Conservation (phyloP, 2,113 vertebrate species). For the Pedionomus torquatus region DNA sequence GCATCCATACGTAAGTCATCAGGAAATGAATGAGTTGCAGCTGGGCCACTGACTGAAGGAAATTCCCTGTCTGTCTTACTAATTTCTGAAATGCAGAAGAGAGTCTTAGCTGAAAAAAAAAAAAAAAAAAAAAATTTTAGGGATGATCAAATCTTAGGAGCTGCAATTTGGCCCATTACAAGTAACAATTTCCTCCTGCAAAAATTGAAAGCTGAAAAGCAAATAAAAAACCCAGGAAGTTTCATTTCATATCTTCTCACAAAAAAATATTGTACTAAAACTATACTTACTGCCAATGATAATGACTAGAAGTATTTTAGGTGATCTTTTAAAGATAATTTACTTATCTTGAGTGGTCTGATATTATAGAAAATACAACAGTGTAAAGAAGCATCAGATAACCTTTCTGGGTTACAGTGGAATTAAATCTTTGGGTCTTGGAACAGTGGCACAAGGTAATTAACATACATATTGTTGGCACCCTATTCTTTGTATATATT, state of each 20-base stretch:
- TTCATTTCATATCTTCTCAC: neutral
- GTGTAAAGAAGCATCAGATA: slow-evolving; percentile 1
- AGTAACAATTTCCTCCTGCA: neutral
- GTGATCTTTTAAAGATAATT: slow-evolving; percentile 2
- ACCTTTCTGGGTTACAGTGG: neutral
- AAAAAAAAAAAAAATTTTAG: neutral
- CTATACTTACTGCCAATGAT: neutral
- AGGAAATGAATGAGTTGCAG: neutral
- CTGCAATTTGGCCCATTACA: neutral
- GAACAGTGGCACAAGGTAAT: neutral
- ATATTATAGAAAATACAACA: slow-evolving; percentile 10
- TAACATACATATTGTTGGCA: neutral
- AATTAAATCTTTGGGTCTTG: slow-evolving; percentile 40
- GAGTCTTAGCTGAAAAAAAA: neutral
- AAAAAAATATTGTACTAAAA: neutral
- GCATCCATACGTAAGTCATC: accelerated
- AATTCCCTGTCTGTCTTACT: neutral
- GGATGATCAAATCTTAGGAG: neutral
- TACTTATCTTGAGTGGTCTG: slow-evolving; percentile 1
- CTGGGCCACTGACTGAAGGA: neutral
- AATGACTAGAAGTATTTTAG: neutral
- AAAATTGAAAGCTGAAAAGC: neutral
- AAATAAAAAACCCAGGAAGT: neutral
- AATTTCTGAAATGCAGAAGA: neutral
- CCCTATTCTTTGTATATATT: neutral